Conservation (phyloP, 37 sponge, comb jelly and placozoan genomes). For the Eunapius fragilis region DNA sequence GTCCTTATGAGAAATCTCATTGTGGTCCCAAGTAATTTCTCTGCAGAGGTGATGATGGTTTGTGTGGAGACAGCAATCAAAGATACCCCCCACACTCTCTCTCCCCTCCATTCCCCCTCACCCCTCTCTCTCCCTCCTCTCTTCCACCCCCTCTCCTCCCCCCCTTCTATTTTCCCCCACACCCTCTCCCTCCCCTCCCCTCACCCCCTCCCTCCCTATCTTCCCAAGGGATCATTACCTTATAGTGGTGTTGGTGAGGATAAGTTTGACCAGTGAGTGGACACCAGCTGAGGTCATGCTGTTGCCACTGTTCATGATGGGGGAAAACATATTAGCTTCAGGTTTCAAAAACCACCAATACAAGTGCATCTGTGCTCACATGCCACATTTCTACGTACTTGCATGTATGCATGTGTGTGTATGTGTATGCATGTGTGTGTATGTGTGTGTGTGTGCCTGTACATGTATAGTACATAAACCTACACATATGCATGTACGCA, state of each 20-base stretch:
- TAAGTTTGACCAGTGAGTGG: conserved; percentile 51
- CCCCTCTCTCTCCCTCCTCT: too few relatives aligned
- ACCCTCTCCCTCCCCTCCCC: too few relatives aligned
- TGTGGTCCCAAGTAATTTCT: conserved; percentile 68
- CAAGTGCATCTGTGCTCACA: neutral
- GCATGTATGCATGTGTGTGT: neutral
- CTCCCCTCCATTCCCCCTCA: too few relatives aligned
- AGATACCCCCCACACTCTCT: too few relatives aligned
- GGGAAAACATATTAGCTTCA: too few relatives aligned
- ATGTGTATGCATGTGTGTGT: too few relatives aligned
- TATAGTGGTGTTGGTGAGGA: conserved; percentile 27
- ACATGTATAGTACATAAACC: neutral
- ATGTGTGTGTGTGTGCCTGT: neutral
- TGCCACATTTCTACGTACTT: neutral
- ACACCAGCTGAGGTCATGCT: conserved; percentile 68
- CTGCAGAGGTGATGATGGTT: conserved; percentile 15
- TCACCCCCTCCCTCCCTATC: neutral
- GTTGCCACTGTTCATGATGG: conserved; percentile 86
- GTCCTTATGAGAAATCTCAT: conserved; percentile 63
- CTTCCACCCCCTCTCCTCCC: too few relatives aligned
- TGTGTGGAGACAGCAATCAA: neutral
- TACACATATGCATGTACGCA: neutral
- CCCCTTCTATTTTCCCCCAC: too few relatives aligned
- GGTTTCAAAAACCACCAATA: too few relatives aligned
- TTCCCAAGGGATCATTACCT: neutral